Percentiles rank a stretch among this genome's conserved stretches.
Evolutionary conservation across 2,888 invertebrate species (phyloP).

Genomic region (Enchytraeus crypticus): DNA sequence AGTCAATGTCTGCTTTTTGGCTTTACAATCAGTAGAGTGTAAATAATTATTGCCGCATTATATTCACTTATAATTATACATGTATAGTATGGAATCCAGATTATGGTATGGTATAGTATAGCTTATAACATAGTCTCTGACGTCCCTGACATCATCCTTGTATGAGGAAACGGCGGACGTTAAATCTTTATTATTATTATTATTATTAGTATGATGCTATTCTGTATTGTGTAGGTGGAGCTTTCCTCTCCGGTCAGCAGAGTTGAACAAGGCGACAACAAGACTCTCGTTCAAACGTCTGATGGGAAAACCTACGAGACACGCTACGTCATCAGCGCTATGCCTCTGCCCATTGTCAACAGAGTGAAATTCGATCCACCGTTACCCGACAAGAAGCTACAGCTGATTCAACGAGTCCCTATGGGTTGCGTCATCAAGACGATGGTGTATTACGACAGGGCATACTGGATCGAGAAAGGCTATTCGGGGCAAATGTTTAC

Average conservation of each 20-base stretch:
- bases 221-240: too few species aligned
- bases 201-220: too few species aligned
- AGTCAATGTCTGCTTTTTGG: too few species aligned
- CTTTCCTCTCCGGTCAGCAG: slow-evolving; percentile 40
- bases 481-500: slow-evolving; percentile 40
- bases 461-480: slow-evolving; percentile 48
- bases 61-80: too few species aligned
- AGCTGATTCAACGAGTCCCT: slow-evolving; percentile 43
- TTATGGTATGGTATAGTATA: too few species aligned
- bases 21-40: too few species aligned
- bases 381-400: slow-evolving; percentile 39
- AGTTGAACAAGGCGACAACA: slow-evolving; percentile 36
- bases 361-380: slow-evolving; percentile 45
- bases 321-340: slow-evolving; percentile 42
- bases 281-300: slow-evolving; percentile 32
- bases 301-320: slow-evolving; percentile 34
- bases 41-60: too few species aligned
- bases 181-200: too few species aligned
- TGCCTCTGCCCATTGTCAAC: slow-evolving; percentile 42
- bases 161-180: too few species aligned
- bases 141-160: too few species aligned
- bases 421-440: slow-evolving; percentile 50
- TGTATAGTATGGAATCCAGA: too few species aligned
- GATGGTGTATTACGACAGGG: slow-evolving; percentile 46
- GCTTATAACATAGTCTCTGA: too few species aligned